Evolutionary conservation across 2,113 vertebrate genomes (phyloP), one percentile per base, ranked within the genome.

Genomic region (Cheirogaleus medius): DNA sequence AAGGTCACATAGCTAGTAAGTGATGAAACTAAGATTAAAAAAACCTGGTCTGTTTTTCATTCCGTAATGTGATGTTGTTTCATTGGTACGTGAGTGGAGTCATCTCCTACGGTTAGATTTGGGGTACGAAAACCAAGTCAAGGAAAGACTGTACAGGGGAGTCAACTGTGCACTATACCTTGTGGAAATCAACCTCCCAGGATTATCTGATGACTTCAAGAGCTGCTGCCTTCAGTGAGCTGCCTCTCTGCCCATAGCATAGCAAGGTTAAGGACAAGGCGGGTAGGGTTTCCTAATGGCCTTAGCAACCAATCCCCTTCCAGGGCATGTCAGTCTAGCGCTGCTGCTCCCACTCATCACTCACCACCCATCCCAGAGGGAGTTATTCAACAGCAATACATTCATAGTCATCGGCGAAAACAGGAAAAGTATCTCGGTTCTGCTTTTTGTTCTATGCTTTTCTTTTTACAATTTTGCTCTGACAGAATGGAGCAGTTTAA

Each of bases 401-500:
- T 78, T 47, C 39, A 44, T 9, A 58, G 27, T 60, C n/a, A 78
- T 49, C 73, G 90, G 81, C 49, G 56, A 69, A 68, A 63, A 52
- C 25, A 73, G 92, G 89, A 85, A 78, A 54, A 71, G 8, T 27
- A 91, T n/a, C 63, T 89, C 42, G 74, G 21, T 73, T 95, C 60
- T 95, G n/a, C 34, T 88, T 91, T 94, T 74, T 68, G 39, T 34
- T 90, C 12, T 47, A 32, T 32, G 9, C 42, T 88, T 94, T 64
- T 69, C 60, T 85, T 94, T 82, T 78, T n/a, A 63, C 34, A 68
- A 74, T 94, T 97, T 95, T 91, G 52, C 68, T 92, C 91, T 68
- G 27, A 83, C 20, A 83, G 27, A 91, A 77, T 86, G 15, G 14
- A 90, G 17, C 32, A 73, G 47, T 82, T 88, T 87, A 96, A 60